A percentile compares a stretch with the other conserved stretches of the same genome.
Evolutionary conservation across 2,797 vertebrate species (phyloP).

Genomic region (Paguma larvata): DNA sequence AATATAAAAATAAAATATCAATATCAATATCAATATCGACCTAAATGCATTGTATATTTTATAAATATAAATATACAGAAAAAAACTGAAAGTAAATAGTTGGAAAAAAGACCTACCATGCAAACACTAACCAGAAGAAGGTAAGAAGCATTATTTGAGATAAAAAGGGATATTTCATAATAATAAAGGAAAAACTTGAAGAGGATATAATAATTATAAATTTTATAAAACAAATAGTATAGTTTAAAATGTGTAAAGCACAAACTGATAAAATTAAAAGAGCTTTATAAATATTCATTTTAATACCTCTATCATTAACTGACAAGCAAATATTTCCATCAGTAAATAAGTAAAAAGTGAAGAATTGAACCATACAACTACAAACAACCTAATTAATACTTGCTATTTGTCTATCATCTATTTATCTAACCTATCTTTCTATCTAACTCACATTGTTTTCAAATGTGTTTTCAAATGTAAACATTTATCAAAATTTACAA

Average conservation of each 20-base stretch:
- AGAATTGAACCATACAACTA: background rate
- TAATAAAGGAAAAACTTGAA: background rate
- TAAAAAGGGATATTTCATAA: conserved; percentile 13
- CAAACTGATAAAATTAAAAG: background rate
- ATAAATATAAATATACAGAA: background rate
- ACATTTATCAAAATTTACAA: background rate
- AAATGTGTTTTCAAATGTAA: background rate
- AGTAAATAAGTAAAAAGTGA: background rate
- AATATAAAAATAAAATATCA: background rate
- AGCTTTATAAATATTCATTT: background rate
- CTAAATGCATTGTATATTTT: background rate
- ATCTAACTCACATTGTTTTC: background rate
- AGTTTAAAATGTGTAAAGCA: background rate
- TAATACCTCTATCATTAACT: background rate
- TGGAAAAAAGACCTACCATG: background rate
- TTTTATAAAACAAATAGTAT: background rate
- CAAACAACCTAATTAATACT: background rate
- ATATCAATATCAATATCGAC: background rate
- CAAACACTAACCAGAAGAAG: background rate
- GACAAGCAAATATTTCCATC: background rate
- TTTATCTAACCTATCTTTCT: background rate
- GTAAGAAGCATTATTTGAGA: background rate
- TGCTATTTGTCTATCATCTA: background rate
- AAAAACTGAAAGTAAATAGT: background rate
- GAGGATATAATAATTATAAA: background rate